Conservation (phyloP, 92 coral and sea anemone genomes). For the Muricea muricata region DNA sequence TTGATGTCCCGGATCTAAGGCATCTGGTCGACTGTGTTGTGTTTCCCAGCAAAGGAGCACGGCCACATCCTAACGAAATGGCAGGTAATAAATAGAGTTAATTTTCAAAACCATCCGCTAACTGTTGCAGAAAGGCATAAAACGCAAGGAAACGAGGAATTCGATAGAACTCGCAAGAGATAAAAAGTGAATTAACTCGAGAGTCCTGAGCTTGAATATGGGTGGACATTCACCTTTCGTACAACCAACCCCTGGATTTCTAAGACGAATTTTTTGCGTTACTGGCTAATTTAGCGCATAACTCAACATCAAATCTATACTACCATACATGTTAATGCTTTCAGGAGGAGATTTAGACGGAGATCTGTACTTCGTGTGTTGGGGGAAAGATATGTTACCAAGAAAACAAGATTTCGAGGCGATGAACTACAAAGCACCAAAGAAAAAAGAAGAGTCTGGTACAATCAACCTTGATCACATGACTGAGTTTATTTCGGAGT, state of each 20-base stretch:
- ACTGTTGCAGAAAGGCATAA: no score
- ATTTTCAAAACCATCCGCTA: no score
- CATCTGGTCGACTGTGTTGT: conserved; percentile 91
- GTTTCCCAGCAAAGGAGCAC: conserved; percentile 87
- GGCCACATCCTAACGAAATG: conserved; percentile 96
- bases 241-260: no score
- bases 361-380: conserved; percentile 90
- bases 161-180: no score
- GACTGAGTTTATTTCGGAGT: conserved; percentile 90
- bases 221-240: no score
- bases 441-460: conserved; percentile 65
- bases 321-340: no score
- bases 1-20: conserved; percentile 73
- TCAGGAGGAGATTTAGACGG: conserved; percentile 97
- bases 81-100: conserved; percentile 41
- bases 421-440: conserved; percentile 91
- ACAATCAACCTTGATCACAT: conserved; percentile 78
- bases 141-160: no score
- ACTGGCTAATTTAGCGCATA: no score
- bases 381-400: conserved; percentile 76
- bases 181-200: no score
- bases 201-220: no score
- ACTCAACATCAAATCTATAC: no score
- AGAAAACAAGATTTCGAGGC: conserved; percentile 69
- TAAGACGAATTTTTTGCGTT: no score